Evolutionary conservation across 2,888 invertebrate species (phyloP).

Genomic region (Melieria crassipennis): DNA sequence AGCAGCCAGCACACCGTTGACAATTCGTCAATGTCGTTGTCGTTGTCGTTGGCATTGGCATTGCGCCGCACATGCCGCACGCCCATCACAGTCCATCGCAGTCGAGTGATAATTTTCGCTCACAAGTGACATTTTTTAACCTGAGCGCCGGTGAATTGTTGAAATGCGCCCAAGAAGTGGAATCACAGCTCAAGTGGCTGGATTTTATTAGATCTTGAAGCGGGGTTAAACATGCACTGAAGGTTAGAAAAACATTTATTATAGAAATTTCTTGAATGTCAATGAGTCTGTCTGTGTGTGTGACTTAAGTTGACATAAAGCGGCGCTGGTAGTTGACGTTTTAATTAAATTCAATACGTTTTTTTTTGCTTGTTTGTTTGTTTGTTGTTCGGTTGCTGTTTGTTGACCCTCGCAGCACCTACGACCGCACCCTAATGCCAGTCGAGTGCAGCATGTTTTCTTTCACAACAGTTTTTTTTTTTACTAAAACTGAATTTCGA

Average conservation of each 20-base stretch:
- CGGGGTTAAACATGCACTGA: conserved; percentile 3
- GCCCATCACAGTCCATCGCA: conserved; percentile 22
- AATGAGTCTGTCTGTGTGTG: conserved; percentile 9
- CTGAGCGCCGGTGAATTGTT: background rate
- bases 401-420: too few relatives aligned
- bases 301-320: conserved; percentile 22
- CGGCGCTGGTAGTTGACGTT: conserved; percentile 23
- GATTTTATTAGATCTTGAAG: conserved; percentile 10
- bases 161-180: too few relatives aligned
- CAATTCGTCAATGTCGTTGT: conserved; percentile 36
- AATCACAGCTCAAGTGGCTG: too few relatives aligned
- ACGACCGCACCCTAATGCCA: too few relatives aligned
- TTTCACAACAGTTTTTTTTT: background rate
- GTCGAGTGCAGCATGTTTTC: background rate
- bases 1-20: conserved; percentile 7
- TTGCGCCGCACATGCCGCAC: conserved; percentile 13
- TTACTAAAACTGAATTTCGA: conserved; percentile 3
- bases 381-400: too few relatives aligned
- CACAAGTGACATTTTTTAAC: conserved; percentile 24
- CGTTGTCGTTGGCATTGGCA: conserved; percentile 32
- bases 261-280: background rate
- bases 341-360: conserved; percentile 31
- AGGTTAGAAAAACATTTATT: background rate
- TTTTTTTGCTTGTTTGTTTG: background rate
- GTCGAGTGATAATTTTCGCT: conserved; percentile 29